Percentiles rank a stretch among this genome's conserved stretches.
phyloP scores from a whole-genome alignment of 1,140 invertebrate genomes.

The Drosophila lowei region DNA sequence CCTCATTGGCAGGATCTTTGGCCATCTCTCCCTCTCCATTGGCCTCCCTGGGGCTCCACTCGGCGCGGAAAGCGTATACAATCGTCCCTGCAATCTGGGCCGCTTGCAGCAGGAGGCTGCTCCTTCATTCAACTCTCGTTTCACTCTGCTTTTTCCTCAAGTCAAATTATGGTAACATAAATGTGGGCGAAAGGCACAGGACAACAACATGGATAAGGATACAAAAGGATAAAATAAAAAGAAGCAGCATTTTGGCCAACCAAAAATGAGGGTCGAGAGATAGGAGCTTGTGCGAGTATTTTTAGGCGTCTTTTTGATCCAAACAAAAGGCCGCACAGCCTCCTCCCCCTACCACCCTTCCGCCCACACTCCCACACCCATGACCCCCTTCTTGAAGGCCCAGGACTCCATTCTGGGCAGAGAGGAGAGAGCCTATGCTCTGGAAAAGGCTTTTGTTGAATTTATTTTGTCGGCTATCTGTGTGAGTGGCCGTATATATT shows the following conservation, averaged over 20 bases:
- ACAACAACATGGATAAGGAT: conserved; percentile 54
- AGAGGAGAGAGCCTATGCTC: conserved; percentile 21
- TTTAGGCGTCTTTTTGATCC: conserved; percentile 72
- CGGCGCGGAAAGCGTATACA: too few relatives aligned
- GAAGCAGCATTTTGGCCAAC: conserved; percentile 56
- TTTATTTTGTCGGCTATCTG: conserved; percentile 52
- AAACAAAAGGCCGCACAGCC: conserved; percentile 30
- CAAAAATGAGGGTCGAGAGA: conserved; percentile 77
- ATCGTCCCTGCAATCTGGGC: too few relatives aligned
- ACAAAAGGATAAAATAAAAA: conserved; percentile 41
- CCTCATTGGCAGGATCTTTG: too few relatives aligned
- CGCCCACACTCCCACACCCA: not conserved
- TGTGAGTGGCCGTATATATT: conserved; percentile 4
- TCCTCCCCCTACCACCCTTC: not conserved
- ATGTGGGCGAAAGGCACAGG: conserved; percentile 60
- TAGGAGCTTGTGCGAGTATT: conserved; percentile 73
- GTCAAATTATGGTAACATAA: conserved; percentile 81
- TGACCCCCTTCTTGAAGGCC: conserved; percentile 49
- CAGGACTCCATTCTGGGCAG: too few relatives aligned
- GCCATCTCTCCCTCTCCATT: too few relatives aligned
- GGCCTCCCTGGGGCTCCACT: too few relatives aligned
- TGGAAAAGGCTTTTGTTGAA: conserved; percentile 68
- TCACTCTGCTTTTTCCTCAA: conserved; percentile 55
- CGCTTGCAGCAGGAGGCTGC: not conserved
- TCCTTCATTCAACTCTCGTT: conserved; percentile 8